Base-by-base conservation (phyloP, 2,797 vertebrate species). In the Forpus xanthops region DNA sequence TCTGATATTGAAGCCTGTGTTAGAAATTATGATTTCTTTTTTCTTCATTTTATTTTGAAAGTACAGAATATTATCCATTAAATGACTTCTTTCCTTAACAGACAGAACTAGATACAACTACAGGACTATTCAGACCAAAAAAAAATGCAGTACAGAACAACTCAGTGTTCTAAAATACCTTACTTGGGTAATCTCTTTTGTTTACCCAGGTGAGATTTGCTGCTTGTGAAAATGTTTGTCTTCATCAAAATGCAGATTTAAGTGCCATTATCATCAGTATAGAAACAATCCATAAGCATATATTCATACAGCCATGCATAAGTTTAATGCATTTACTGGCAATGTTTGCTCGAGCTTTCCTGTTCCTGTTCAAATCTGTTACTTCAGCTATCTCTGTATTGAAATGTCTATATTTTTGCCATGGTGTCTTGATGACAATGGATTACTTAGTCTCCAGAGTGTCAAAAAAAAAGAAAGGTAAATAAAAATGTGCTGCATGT, bases 171-270 rank as follows among this genome's bases (percentile, higher is more conserved):
- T 60, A 16, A 3, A 35, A 37, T 4, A 68, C 28, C 9, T 90
- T 67, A 53, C 61, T 76, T 52, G 15, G 12, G 12, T 74, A 42
- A 71, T 77, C 45, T 61, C 37, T 93, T 81, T 78, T 88, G 70
- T 73, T 86, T 85, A 94, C 10, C 20, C 49, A 53, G 60, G 39
- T 76, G 66, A 94, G n/a, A 78, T 89, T 60, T 94, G 41, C 49
- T 81, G 33, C 12, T 55, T 6, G 2, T 64, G 33, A 83, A 90
- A 89, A 84, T 24, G 37, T 64, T 83, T 65, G 20, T 65, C 47
- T 89, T 85, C 65, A 82, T 86, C 74, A 90, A 93, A 95, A 91
- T 74, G 35, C 31, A 89, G 47, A 78, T 61, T n/a, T 37, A 68
- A 64, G 85, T 49, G 58, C 12, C 30, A 30, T 24, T 44, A 39